phyloP scores from a whole-genome alignment of 2,888 invertebrate species.

The Urechis unicinctus region DNA sequence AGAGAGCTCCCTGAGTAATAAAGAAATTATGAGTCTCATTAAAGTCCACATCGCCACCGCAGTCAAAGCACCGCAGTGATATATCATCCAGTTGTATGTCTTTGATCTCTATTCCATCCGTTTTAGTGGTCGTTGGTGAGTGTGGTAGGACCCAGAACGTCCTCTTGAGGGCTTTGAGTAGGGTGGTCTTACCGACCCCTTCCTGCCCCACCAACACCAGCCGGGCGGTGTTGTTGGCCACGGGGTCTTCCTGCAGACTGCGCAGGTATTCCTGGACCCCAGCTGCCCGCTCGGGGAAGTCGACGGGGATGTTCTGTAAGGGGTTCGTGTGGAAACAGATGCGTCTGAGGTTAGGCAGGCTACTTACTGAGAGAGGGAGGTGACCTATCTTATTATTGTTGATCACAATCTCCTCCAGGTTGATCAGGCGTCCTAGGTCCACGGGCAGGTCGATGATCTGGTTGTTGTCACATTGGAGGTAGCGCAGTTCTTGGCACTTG shows the following conservation, averaged over 20 bases:
- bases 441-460: conserved; percentile 16
- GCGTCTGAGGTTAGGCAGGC: conserved; percentile 10
- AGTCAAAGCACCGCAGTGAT: conserved; percentile 21
- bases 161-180: conserved; percentile 15
- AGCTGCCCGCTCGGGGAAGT: conserved; percentile 17
- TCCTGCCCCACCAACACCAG: conserved; percentile 23
- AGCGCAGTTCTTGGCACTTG: conserved; percentile 8
- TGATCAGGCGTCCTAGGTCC: conserved; percentile 16
- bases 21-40: conserved; percentile 25
- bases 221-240: conserved; percentile 18
- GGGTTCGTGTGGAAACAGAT: conserved; percentile 19
- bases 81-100: conserved; percentile 18
- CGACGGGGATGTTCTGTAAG: conserved; percentile 20
- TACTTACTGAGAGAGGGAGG: conserved; percentile 17
- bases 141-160: conserved; percentile 12
- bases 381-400: conserved; percentile 16
- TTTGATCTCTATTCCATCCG: conserved; percentile 14
- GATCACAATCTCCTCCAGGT: conserved; percentile 14
- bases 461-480: conserved; percentile 15
- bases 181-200: conserved; percentile 21
- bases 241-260: conserved; percentile 19
- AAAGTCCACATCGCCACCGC: conserved; percentile 24
- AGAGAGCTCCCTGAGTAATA: conserved; percentile 21
- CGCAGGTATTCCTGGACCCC: conserved; percentile 19
- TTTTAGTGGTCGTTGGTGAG: conserved; percentile 10